phyloP scores from a whole-genome alignment of 92 coral and sea anemone genomes.

The Siderastrea siderea region DNA sequence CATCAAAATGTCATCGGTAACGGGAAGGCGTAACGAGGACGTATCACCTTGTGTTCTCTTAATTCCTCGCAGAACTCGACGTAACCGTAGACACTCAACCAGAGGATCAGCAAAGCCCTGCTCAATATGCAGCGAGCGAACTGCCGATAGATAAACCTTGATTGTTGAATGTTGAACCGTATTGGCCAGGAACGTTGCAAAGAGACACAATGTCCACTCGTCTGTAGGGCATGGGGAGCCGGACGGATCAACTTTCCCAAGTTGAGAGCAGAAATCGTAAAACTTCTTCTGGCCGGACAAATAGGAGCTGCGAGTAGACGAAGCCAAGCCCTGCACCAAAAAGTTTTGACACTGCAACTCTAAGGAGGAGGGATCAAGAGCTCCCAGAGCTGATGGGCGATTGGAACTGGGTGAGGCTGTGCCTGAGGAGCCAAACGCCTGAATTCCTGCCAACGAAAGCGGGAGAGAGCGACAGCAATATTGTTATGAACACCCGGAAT shows the following conservation, averaged over 20 bases:
- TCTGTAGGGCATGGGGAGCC: not conserved
- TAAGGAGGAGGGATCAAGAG: too few species aligned
- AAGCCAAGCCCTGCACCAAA: too few species aligned
- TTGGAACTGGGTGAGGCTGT: not conserved
- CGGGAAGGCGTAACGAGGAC: not conserved
- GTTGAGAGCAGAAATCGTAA: too few species aligned
- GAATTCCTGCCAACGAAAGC: constrained; percentile 58
- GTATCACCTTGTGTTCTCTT: constrained; percentile 13
- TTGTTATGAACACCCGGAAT: constrained; percentile 48
- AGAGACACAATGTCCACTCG: constrained; percentile 25
- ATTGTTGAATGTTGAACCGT: not conserved
- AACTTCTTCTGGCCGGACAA: too few species aligned
- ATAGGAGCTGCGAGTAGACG: too few species aligned
- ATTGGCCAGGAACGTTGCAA: not conserved
- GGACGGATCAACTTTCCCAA: too few species aligned
- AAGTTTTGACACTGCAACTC: too few species aligned
- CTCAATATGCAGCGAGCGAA: too few species aligned
- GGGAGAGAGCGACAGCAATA: constrained; percentile 61
- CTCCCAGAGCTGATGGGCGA: too few species aligned
- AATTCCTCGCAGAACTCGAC: not conserved
- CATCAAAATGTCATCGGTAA: not conserved
- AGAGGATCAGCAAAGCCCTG: constrained; percentile 7
- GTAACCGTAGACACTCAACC: not conserved
- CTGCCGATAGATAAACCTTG: too few species aligned
- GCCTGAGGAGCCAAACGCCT: constrained; percentile 49